Evolutionary conservation across 2,113 vertebrate species (phyloP).

Genomic region (Rhodinocichla rosea): DNA sequence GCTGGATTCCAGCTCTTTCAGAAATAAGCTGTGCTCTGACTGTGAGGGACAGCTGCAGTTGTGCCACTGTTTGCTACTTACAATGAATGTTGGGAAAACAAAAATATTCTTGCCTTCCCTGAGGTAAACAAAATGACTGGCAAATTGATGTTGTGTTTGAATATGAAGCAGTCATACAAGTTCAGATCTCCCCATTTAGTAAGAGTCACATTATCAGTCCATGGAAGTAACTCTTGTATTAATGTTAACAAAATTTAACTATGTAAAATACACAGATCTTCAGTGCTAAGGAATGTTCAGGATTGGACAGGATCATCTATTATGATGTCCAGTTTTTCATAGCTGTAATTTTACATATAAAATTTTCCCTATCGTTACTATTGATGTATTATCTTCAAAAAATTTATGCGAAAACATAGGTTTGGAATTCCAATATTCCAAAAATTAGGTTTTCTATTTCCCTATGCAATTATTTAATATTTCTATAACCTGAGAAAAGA

Average conservation of each 20-base stretch:
- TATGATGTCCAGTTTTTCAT: background rate
- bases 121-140: background rate
- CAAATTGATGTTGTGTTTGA: background rate
- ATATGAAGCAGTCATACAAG: background rate
- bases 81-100: background rate
- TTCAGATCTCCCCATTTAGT: background rate
- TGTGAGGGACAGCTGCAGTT: background rate
- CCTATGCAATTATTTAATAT: background rate
- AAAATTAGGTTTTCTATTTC: background rate
- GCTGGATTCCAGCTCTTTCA: background rate
- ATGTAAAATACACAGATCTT: background rate
- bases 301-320: background rate
- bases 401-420: background rate
- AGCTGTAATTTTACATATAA: background rate
- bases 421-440: background rate
- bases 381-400: background rate
- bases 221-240: background rate
- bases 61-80: background rate
- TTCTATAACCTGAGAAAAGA: background rate
- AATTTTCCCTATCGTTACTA: rapidly evolving
- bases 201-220: background rate
- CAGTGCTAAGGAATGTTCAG: background rate
- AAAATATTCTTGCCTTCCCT: background rate
- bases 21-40: background rate
- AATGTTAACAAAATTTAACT: background rate